Evolutionary conservation across 2,888 invertebrate genomes (phyloP).

Genomic region (Ormyrus pomaceus): DNA sequence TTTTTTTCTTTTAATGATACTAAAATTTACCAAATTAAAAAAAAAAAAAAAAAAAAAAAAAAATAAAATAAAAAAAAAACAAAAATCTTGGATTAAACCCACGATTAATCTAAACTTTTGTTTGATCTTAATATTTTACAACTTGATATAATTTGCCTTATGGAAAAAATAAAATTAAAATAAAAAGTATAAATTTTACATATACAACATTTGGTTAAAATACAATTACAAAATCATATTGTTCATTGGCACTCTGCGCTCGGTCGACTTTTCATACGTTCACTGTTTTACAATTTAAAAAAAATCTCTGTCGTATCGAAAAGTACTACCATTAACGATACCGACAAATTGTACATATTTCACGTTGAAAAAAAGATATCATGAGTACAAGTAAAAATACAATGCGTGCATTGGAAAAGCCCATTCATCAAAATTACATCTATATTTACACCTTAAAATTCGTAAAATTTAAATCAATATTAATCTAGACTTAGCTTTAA

Average conservation of each 20-base stretch:
- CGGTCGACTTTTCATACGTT: slow-evolving; percentile 48
- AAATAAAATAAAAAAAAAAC: slow-evolving; percentile 55
- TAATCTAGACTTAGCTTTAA: slow-evolving; percentile 23
- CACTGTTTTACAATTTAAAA: slow-evolving; percentile 48
- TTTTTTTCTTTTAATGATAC: slow-evolving; percentile 35
- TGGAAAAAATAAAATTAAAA: slow-evolving; percentile 55
- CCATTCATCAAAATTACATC: slow-evolving; percentile 23
- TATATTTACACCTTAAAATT: slow-evolving; percentile 54
- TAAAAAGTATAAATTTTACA: slow-evolving; percentile 57
- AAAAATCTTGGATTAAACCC: slow-evolving; percentile 44
- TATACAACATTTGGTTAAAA: slow-evolving; percentile 57
- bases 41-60: slow-evolving; percentile 57
- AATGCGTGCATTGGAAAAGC: slow-evolving; percentile 37
- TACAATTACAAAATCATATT: slow-evolving; percentile 57
- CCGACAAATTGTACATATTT: slow-evolving; percentile 46
- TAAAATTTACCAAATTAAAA: slow-evolving; percentile 56
- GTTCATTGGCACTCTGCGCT: slow-evolving; percentile 59
- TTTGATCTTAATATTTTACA: slow-evolving; percentile 53
- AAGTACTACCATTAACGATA: slow-evolving; percentile 41
- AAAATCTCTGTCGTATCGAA: slow-evolving; percentile 43
- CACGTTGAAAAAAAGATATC: slow-evolving; percentile 55
- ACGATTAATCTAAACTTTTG: slow-evolving; percentile 53
- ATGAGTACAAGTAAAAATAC: slow-evolving; percentile 53
- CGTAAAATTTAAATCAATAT: slow-evolving; percentile 29
- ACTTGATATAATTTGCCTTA: slow-evolving; percentile 48